Conservation (phyloP, 2,797 vertebrate species). For the Neosilurus hyrtlii region DNA sequence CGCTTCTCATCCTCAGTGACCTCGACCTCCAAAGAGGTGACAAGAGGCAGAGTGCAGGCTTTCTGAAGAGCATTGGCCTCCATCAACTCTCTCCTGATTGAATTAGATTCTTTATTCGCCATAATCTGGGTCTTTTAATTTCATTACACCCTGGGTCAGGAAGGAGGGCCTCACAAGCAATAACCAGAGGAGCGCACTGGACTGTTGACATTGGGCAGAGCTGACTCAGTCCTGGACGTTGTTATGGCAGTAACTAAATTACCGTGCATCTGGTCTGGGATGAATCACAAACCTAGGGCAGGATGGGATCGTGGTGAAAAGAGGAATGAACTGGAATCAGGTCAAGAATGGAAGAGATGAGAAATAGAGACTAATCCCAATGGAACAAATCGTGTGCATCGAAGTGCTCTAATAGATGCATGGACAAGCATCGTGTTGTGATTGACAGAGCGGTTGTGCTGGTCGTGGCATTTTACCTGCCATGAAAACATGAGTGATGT, state of each 20-base stretch:
- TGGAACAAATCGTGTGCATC: constrained; percentile 9
- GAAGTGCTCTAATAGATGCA: constrained; percentile 5
- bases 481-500: constrained; percentile 40
- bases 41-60: constrained; percentile 46
- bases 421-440: constrained; percentile 24
- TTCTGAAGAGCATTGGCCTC: constrained; percentile 55
- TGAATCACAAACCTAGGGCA: constrained; percentile 45
- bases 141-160: constrained; percentile 59
- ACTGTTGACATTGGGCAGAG: constrained; percentile 72
- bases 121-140: constrained; percentile 61
- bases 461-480: constrained; percentile 40
- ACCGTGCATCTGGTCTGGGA: constrained; percentile 63
- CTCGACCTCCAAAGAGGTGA: constrained; percentile 49
- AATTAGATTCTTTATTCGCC: constrained; percentile 62
- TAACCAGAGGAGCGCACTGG: constrained; percentile 46
- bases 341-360: constrained; percentile 41
- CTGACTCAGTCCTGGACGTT: constrained; percentile 60
- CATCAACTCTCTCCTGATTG: constrained; percentile 60
- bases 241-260: constrained; percentile 74
- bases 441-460: constrained; percentile 36
- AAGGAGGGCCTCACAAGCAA: constrained; percentile 56
- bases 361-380: constrained; percentile 17
- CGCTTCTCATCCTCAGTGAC: constrained; percentile 36
- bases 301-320: constrained; percentile 29
- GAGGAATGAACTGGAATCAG: constrained; percentile 39